Conservation (phyloP, 2,797 vertebrate genomes). For the Lithobates sylvaticus region DNA sequence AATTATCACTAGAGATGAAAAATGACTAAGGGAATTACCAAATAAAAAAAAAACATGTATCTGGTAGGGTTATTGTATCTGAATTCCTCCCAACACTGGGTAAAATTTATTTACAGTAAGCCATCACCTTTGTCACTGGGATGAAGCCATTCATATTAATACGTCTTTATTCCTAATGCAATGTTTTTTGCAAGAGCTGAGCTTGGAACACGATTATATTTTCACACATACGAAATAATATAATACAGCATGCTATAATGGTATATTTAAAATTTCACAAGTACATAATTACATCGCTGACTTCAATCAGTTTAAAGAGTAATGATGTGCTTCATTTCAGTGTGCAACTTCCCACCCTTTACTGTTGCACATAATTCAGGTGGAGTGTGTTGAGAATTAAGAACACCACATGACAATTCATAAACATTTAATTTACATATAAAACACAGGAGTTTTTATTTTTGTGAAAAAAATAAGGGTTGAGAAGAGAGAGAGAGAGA, state of each 20-base stretch:
- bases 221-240: slow-evolving; percentile 19
- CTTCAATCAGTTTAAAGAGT: slow-evolving; percentile 31
- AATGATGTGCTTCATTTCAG: slow-evolving; percentile 30
- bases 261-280: slow-evolving; percentile 35
- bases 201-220: neutral
- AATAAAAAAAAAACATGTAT: too few relatives aligned
- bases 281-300: slow-evolving; percentile 45
- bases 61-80: too few relatives aligned
- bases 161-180: neutral
- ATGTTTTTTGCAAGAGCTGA: neutral
- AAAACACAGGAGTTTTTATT: neutral
- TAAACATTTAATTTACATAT: neutral
- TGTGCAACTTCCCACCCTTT: neutral
- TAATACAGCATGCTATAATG: slow-evolving; percentile 26
- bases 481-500: neutral
- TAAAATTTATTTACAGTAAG: neutral
- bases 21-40: too few relatives aligned
- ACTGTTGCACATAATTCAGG: neutral
- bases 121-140: neutral
- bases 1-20: too few relatives aligned
- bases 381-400: neutral
- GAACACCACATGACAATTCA: neutral
- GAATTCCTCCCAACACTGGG: too few relatives aligned
- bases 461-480: too few relatives aligned
- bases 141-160: neutral